A percentile compares a stretch with the other conserved stretches of the same genome.
Conservation (phyloP, 2,888 invertebrate genomes). For the Stenodema calcarata region DNA sequence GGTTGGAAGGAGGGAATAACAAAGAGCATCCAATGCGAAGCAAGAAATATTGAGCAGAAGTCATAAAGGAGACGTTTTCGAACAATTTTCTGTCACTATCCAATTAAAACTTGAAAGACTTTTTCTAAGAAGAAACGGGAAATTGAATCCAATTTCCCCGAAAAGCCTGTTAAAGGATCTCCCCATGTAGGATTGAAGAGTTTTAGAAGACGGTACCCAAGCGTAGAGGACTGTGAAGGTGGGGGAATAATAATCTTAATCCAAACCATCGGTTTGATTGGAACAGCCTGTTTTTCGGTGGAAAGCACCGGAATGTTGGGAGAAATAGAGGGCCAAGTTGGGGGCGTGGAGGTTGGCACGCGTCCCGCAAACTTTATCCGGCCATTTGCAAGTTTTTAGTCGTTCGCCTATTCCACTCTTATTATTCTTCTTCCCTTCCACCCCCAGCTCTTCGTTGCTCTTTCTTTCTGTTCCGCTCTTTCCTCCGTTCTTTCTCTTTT, state of each 20-base stretch:
- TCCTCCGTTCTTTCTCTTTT: background rate
- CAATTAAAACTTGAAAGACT: no score
- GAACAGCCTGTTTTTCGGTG: background rate
- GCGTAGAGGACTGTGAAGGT: no score
- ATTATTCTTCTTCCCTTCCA: background rate
- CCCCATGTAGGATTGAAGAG: no score
- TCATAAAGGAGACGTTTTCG: no score
- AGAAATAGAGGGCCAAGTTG: background rate
- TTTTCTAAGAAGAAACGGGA: no score
- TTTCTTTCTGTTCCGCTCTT: background rate
- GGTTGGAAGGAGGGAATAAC: no score
- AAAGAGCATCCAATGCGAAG: no score
- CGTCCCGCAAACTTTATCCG: conserved; percentile 11
- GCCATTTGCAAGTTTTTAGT: conserved; percentile 13
- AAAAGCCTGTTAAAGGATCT: no score
- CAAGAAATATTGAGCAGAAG: no score
- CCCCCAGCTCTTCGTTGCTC: background rate
- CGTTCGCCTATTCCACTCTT: background rate
- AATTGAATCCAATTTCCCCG: no score
- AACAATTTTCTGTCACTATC: no score
- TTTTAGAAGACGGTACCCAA: no score
- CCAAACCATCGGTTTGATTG: background rate
- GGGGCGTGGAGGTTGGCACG: conserved; percentile 1
- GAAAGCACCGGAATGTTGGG: background rate
- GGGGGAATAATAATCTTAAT: background rate